Evolutionary conservation across 2,888 invertebrate species (phyloP), one percentile per base, ranked within the genome.

Genomic region (Melipona beecheii): DNA sequence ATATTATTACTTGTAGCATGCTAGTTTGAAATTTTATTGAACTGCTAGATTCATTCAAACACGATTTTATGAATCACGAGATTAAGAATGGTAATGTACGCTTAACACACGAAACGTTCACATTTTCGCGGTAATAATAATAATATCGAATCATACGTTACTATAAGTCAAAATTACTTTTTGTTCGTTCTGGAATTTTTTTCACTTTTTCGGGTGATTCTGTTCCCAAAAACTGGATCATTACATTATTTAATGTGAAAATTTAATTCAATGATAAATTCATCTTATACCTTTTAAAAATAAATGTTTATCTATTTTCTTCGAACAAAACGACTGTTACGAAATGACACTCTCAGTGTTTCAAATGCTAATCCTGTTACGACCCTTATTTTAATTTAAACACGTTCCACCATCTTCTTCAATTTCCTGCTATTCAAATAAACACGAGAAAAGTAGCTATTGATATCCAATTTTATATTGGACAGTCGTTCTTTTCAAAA

Each of bases 51-150:
- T 1, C 74, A 15, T 24, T 36, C 31, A 21, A 50, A 19, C 52
- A 2, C 27, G 54, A 62, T 72, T 72, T 68, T 72, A 69, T 19
- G 72, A 83, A 73, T 73, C 62, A 49, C 58, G 56, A 80, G 54
- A 21, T 4, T 9, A 27, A 24, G 2, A 62, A 2, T 3, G 17
- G 54, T 62, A n/a, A 27, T n/a, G n/a, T n/a, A n/a, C 49, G 27
- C 50, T 72, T 60, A 60, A 70, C 31, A 49, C 17, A 49, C 36
- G 36, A 15, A 64, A 66, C 27, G 62, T 56, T 65, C 69, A 60
- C 64, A 50, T 58, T 86, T 21, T 58, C 74, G 54, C 52, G 36
- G 74, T 56, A 78, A 70, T 86, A 82, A 70, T 86, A 82, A 82
- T 76, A 85, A 86, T 78, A 74, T 70, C 50, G 43, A 66, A 56